Percentiles rank a stretch among this genome's conserved stretches.
These are phyloP conservation scores for Prunella himalayana DNA, from an alignment of 2,113 vertebrate genomes.

Conservation along the genomic window DNA sequence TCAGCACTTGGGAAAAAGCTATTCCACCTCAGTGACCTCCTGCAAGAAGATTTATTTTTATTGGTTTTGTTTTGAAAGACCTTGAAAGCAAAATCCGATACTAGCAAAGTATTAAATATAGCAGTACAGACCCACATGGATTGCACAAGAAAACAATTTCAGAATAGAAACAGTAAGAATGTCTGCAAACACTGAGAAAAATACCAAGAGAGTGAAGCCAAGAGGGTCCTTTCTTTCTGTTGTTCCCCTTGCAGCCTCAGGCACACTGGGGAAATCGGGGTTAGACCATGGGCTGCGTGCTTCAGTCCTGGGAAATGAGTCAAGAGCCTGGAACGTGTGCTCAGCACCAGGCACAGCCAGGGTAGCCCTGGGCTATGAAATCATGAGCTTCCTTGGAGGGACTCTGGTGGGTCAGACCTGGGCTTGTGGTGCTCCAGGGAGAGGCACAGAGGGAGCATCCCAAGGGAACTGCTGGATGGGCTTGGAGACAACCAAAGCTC, in stretches of 20 bases:
- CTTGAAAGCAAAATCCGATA: slow-evolving; percentile 41
- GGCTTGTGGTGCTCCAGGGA: not conserved
- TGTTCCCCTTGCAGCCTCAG: not conserved
- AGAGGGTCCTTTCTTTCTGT: not conserved
- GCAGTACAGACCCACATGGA: not conserved
- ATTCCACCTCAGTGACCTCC: slow-evolving; percentile 9
- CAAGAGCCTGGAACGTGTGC: not conserved
- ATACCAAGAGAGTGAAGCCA: not conserved
- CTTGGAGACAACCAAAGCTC: not conserved
- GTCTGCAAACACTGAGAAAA: not conserved
- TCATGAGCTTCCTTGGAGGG: not conserved
- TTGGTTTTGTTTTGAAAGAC: slow-evolving; percentile 14
- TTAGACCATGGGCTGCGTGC: not conserved
- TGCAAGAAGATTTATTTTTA: not conserved
- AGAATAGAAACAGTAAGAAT: slow-evolving; percentile 10
- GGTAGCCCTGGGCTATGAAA: not conserved
- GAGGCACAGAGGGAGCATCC: not conserved
- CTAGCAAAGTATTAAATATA: slow-evolving; percentile 17
- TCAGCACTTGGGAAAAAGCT: not conserved
- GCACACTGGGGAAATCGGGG: fast-evolving
- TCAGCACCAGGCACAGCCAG: not conserved
- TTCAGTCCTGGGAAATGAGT: not conserved
- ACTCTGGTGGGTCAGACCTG: not conserved
- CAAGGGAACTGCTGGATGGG: not conserved
- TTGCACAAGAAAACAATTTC: not conserved